Percentiles rank a stretch among this genome's conserved stretches.
phyloP scores from a whole-genome alignment of 2,888 invertebrate genomes.

The Aphodius granarius region DNA sequence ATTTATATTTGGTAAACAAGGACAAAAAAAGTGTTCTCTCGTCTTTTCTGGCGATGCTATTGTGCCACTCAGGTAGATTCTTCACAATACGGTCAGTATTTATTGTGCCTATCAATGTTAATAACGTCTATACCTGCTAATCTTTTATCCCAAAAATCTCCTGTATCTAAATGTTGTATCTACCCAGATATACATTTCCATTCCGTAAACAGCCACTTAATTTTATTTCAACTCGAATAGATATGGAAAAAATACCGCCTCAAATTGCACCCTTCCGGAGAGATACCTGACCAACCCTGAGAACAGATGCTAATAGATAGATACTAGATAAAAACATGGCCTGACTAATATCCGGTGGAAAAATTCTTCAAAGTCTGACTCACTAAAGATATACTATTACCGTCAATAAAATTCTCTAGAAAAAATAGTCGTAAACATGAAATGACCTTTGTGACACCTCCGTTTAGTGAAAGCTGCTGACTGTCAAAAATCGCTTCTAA shows the following conservation, averaged over 20 bases:
- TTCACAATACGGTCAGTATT: not conserved
- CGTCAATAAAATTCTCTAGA: not conserved
- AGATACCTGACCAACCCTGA: not conserved
- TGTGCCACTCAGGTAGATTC: constrained; percentile 15
- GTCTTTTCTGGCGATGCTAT: not conserved
- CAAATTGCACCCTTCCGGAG: not conserved
- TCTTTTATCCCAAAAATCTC: constrained; percentile 21
- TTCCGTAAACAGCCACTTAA: not conserved
- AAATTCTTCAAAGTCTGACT: not conserved
- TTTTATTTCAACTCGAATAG: constrained; percentile 8
- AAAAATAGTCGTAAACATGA: not conserved
- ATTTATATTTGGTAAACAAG: not conserved
- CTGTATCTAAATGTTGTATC: constrained; percentile 7
- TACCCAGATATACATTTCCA: not conserved
- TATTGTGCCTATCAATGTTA: constrained; percentile 15
- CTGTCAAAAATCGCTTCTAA: not conserved
- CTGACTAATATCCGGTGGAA: not conserved
- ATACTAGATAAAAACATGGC: not conserved
- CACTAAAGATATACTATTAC: not conserved
- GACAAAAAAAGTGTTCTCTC: not conserved
- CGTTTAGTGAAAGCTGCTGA: not conserved
- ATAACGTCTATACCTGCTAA: constrained; percentile 17
- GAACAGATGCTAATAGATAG: not conserved
- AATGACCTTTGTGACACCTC: not conserved
- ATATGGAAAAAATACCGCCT: not conserved